Percentiles rank a stretch among this genome's conserved stretches.
These are phyloP conservation scores for Hanleya hanleyi DNA, from an alignment of 2,888 invertebrate genomes.

Conservation along the genomic window DNA sequence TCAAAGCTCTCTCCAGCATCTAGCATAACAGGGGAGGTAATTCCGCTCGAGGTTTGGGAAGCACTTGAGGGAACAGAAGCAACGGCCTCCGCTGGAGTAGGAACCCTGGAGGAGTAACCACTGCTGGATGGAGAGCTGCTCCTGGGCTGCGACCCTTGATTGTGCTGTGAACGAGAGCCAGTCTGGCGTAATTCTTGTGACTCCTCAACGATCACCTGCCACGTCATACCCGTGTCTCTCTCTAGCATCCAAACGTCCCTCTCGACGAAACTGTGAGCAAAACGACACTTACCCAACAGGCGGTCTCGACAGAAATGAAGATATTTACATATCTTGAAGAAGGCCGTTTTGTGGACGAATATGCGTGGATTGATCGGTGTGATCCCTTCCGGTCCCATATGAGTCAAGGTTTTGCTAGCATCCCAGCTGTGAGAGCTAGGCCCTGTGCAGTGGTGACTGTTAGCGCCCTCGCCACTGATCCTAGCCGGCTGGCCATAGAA, in stretches of 20 bases:
- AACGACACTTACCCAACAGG: constrained; percentile 49
- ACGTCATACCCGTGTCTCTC: constrained; percentile 53
- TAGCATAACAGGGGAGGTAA: too few species aligned
- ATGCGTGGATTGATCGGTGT: constrained; percentile 54
- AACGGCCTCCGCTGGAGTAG: background rate
- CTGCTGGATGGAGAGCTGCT: background rate
- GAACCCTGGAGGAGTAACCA: background rate
- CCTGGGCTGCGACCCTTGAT: background rate
- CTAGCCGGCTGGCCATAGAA: constrained; percentile 51
- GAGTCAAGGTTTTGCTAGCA: constrained; percentile 54
- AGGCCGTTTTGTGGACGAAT: constrained; percentile 62
- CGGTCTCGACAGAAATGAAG: constrained; percentile 54
- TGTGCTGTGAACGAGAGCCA: background rate
- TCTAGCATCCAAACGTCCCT: constrained; percentile 69
- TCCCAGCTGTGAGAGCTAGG: constrained; percentile 52
- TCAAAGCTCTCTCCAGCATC: background rate
- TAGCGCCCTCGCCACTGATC: constrained; percentile 34
- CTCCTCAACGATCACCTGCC: constrained; percentile 51
- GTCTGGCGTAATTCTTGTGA: background rate
- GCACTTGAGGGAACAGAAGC: constrained; percentile 4
- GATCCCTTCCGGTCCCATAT: constrained; percentile 44
- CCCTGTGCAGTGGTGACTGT: constrained; percentile 40
- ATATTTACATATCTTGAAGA: constrained; percentile 63
- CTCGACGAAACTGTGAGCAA: constrained; percentile 67
- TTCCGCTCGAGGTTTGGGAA: too few species aligned